These are phyloP conservation scores for Caenorhabditis sulstoni DNA, from an alignment of 2,888 invertebrate species.

Conservation along the genomic window DNA sequence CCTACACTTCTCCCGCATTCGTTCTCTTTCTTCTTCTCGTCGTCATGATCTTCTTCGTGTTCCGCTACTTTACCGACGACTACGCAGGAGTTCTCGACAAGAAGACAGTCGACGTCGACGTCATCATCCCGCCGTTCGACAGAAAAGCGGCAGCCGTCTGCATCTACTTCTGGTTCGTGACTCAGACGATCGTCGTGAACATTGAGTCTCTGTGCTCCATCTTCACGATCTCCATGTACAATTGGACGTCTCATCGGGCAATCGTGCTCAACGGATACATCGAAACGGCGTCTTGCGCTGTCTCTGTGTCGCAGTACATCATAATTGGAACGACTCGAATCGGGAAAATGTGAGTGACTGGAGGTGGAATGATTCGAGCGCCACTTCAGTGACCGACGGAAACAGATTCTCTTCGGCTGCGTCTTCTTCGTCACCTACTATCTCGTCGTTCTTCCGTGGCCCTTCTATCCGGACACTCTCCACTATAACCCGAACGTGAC, in stretches of 20 bases:
- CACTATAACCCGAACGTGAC: slow-evolving; percentile 52
- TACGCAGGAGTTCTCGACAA: slow-evolving; percentile 66
- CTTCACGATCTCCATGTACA: slow-evolving; percentile 67
- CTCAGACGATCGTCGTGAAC: slow-evolving; percentile 56
- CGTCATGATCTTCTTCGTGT: slow-evolving; percentile 44
- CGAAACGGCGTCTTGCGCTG: slow-evolving; percentile 55
- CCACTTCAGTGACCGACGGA: slow-evolving; percentile 55
- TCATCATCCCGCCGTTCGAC: slow-evolving; percentile 63
- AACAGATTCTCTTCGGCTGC: slow-evolving; percentile 60
- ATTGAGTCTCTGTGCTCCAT: slow-evolving; percentile 60
- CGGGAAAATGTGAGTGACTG: slow-evolving; percentile 53
- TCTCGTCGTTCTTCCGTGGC: slow-evolving; percentile 60
- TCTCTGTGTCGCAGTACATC: slow-evolving; percentile 55
- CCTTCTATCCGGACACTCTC: slow-evolving; percentile 57
- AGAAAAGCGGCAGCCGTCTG: slow-evolving; percentile 52
- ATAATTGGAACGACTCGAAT: slow-evolving; percentile 58
- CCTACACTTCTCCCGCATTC: slow-evolving; percentile 57
- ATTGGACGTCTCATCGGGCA: slow-evolving; percentile 65
- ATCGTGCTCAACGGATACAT: slow-evolving; percentile 64
- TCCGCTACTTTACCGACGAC: slow-evolving; percentile 56
- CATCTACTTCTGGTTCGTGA: slow-evolving; percentile 62
- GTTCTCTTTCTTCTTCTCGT: slow-evolving; percentile 27
- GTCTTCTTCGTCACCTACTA: slow-evolving; percentile 57
- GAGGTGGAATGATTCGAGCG: no score
- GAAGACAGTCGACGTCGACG: slow-evolving; percentile 48